phyloP scores from a whole-genome alignment of 2,797 vertebrate genomes.

The Acomys russatus region DNA sequence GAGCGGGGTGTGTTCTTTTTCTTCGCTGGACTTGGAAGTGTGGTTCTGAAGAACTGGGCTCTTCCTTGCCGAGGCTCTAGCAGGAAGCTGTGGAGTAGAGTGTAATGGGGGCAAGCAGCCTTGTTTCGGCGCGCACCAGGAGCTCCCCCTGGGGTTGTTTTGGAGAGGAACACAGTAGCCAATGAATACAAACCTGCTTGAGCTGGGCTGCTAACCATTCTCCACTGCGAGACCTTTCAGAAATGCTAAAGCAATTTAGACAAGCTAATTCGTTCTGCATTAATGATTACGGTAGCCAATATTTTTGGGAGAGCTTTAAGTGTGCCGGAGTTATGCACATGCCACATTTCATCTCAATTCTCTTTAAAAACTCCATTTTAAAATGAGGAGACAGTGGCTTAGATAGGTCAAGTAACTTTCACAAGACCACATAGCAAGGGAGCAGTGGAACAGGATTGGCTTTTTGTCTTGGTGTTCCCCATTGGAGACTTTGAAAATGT shows the following conservation, averaged over 20 bases:
- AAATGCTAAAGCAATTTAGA: background rate
- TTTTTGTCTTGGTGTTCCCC: background rate
- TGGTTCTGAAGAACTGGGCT: background rate
- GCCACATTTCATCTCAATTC: slow-evolving; percentile 11
- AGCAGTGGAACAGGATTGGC: background rate
- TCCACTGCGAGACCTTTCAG: background rate
- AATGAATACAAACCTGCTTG: background rate
- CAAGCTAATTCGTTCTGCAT: slow-evolving; percentile 8
- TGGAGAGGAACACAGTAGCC: background rate
- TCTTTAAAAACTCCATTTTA: background rate
- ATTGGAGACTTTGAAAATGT: slow-evolving; percentile 13
- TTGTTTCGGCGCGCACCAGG: background rate
- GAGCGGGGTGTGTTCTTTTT: slow-evolving; percentile 59
- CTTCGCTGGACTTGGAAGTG: background rate
- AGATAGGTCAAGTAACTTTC: slow-evolving; percentile 29
- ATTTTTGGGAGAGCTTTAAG: background rate
- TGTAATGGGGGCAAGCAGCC: background rate
- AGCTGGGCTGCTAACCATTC: background rate
- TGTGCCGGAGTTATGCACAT: background rate
- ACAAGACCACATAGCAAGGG: background rate
- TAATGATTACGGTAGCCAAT: background rate
- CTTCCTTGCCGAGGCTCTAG: background rate
- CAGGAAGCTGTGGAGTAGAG: background rate
- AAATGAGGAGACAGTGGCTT: slow-evolving; percentile 29
- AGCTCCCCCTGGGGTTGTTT: slow-evolving; percentile 31